Evolutionary conservation across 2,113 vertebrate species (phyloP).

Genomic region (Etia nguti): DNA sequence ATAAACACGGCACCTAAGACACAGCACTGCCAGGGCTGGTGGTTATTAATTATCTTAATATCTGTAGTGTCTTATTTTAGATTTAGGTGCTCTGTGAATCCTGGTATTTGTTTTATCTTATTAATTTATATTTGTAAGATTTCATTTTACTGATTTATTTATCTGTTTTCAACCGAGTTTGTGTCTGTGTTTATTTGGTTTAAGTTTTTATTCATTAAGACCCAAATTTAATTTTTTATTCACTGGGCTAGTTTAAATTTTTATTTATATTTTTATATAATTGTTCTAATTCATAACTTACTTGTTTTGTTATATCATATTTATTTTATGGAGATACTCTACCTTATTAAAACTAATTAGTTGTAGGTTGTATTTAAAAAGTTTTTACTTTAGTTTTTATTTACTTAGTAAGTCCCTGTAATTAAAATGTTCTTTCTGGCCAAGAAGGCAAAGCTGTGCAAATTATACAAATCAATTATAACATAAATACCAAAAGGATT

Average conservation of each 20-base stretch:
- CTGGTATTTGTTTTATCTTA: neutral
- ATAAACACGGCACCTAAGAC: neutral
- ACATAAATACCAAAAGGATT: neutral
- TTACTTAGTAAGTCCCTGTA: fast-evolving
- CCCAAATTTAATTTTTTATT: neutral
- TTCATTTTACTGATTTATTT: neutral
- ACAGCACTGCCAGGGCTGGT: neutral
- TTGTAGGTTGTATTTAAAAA: neutral
- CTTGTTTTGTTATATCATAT: neutral
- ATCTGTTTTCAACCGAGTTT: neutral
- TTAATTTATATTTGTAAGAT: neutral
- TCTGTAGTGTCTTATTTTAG: neutral
- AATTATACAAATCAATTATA: neutral
- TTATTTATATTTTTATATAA: neutral
- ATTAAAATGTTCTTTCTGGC: neutral
- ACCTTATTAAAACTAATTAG: neutral
- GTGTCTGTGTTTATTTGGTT: neutral
- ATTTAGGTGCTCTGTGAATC: neutral
- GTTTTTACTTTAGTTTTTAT: neutral
- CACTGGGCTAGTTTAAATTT: neutral
- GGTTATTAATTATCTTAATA: neutral
- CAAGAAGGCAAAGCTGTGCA: neutral
- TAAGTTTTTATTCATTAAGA: neutral
- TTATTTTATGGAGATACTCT: neutral
- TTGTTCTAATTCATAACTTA: neutral